Evolutionary conservation across 2,113 vertebrate genomes (phyloP), one percentile per base, ranked within the genome.

Genomic region (Rhinoderma darwinii): DNA sequence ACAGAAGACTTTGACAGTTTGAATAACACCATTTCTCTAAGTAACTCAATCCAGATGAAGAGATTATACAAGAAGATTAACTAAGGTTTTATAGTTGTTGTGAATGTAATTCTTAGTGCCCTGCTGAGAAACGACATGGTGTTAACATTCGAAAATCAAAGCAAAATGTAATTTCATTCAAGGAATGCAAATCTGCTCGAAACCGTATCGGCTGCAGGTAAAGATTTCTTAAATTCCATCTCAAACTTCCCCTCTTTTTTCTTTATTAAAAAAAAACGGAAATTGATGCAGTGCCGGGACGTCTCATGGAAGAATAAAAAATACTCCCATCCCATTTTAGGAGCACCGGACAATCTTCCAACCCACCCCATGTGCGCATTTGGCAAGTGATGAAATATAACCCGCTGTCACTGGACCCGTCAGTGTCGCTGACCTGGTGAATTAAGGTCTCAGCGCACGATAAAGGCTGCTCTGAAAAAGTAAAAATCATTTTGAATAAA

Each of bases 81-180:
- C 25, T 61, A 78, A 78, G 76, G 44, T 32, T 78, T 78, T 78
- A 78, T 50, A 78, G 44, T 78, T 50, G 76, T 51, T 54, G 30
- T 41, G 27, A 78, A 78, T 54, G 50, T 78, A 78, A 78, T 51
- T 78, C 76, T 54, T 51, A 17, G 47, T 20, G 35, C 76, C 50
- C 43, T 50, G 44, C 50, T 54, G 76, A 51, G 44, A 78, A 35
- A 30, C 17, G 44, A 35, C 47, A 54, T 47, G 39, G 50, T 78
- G 44, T 78, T 78, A 78, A 78, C 50, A 51, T 78, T 78, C 43
- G 50, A 50, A 78, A 35, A 78, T 78, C 47, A 78, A 78, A 78
- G 43, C 44, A 78, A 78, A 51, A 50, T 51, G 18, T 47, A 75
- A 75, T 75, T 75, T n/a, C 73, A 75, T 75, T 75, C 25, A 75